These are phyloP conservation scores for Odobenus rosmarus DNA, from an alignment of 2,113 vertebrate genomes.

Conservation along the genomic window DNA sequence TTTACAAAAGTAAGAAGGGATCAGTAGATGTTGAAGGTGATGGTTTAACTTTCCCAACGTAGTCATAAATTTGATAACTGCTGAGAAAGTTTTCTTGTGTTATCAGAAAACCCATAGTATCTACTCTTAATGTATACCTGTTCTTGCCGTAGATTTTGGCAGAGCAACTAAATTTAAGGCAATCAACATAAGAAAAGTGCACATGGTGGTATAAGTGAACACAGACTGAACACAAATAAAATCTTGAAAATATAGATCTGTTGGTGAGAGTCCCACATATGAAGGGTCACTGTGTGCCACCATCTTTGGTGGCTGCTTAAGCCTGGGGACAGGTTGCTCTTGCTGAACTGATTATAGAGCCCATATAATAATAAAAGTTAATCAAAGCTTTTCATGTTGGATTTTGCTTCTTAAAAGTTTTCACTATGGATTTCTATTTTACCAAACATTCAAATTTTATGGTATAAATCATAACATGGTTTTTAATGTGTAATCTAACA, in stretches of 20 bases:
- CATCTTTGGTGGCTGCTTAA: neutral
- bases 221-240: neutral
- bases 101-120: neutral
- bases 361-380: neutral
- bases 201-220: neutral
- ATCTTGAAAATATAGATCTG: neutral
- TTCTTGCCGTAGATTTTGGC: neutral
- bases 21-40: neutral
- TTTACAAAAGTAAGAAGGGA: neutral
- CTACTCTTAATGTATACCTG: neutral
- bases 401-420: slow-evolving; percentile 13
- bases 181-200: neutral
- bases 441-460: neutral
- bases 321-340: neutral
- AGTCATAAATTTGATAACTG: neutral
- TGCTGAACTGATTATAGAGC: neutral
- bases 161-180: neutral
- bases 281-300: neutral
- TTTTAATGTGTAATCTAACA: neutral
- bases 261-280: neutral
- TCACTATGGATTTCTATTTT: neutral
- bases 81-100: neutral
- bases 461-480: neutral
- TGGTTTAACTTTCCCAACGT: neutral
- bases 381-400: neutral